These are phyloP conservation scores for Carabus problematicus DNA, from an alignment of 2,888 invertebrate genomes.

Conservation along the genomic window DNA sequence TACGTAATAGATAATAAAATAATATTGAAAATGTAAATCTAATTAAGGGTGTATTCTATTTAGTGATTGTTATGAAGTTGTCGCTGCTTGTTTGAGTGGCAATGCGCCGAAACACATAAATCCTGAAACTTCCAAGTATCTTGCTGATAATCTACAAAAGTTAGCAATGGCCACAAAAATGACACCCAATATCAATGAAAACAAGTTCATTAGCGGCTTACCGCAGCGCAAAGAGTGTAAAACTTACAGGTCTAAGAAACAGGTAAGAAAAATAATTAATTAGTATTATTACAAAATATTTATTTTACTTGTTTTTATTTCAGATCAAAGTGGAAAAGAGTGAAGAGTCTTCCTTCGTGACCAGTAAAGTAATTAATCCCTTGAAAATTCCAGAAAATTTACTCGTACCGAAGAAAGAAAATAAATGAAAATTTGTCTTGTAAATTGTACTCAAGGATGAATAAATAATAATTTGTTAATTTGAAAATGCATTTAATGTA, in stretches of 20 bases:
- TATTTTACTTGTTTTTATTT: constrained; percentile 6
- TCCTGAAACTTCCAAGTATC: constrained; percentile 44
- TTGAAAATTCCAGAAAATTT: constrained; percentile 7
- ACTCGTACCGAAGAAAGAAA: background rate
- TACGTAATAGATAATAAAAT: background rate
- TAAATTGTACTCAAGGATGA: constrained; percentile 11
- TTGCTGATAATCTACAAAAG: constrained; percentile 46
- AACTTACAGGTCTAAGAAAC: constrained; percentile 45
- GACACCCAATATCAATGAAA: constrained; percentile 42
- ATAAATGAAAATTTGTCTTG: background rate
- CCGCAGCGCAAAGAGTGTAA: constrained; percentile 25
- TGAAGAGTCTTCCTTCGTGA: background rate
- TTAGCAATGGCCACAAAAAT: constrained; percentile 46
- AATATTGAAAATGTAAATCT: background rate
- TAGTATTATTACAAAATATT: too few species aligned
- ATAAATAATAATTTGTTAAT: constrained; percentile 33
- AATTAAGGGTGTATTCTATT: constrained; percentile 35
- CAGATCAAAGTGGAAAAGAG: constrained; percentile 14
- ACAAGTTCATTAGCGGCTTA: constrained; percentile 44
- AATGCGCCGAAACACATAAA: constrained; percentile 47
- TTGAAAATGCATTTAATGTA: constrained; percentile 40
- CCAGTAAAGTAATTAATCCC: background rate
- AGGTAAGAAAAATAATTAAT: constrained; percentile 42
- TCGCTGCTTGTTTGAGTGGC: constrained; percentile 48
- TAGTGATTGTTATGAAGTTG: constrained; percentile 49